Evolutionary conservation across 1,140 invertebrate genomes (phyloP).

Genomic region (Stenopsyche tienmushanensis): DNA sequence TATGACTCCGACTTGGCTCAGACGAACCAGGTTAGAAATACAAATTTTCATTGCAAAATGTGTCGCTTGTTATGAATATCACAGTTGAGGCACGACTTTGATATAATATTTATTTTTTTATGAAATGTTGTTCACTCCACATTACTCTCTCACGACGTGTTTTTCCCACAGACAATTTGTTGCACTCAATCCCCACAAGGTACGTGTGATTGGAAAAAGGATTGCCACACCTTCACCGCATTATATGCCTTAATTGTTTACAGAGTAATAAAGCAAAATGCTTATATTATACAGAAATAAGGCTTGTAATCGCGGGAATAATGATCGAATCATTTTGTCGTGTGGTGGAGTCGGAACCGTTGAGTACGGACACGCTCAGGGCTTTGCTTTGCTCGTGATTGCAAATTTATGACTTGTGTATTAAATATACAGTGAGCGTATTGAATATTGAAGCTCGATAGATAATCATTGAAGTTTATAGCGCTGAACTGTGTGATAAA

Average conservation of each 20-base stretch:
- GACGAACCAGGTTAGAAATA: too few species aligned
- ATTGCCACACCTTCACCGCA: constrained; percentile 5
- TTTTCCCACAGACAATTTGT: constrained; percentile 24
- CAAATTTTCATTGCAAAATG: constrained; percentile 7
- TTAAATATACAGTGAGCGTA: too few species aligned
- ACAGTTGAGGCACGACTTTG: constrained; percentile 1
- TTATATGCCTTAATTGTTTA: constrained; percentile 5
- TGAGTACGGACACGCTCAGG: neutral
- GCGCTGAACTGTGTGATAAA: too few species aligned
- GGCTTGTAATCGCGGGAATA: neutral
- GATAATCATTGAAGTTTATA: too few species aligned
- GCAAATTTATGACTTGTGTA: too few species aligned
- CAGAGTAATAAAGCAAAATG: too few species aligned
- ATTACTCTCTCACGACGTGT: constrained; percentile 13
- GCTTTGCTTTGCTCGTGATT: neutral
- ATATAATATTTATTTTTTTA: constrained; percentile 14
- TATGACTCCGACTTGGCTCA: too few species aligned
- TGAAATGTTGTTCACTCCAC: constrained; percentile 10
- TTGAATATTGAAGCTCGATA: too few species aligned
- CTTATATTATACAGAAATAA: neutral
- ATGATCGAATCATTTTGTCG: neutral
- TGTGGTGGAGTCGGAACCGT: neutral
- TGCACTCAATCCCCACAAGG: constrained; percentile 11
- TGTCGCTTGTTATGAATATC: neutral
- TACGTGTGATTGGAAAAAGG: constrained; percentile 16